A percentile compares a stretch with the other conserved stretches of the same genome.
phyloP scores from a whole-genome alignment of 2,113 vertebrate genomes.

The Ornithorhynchus anatinus region DNA sequence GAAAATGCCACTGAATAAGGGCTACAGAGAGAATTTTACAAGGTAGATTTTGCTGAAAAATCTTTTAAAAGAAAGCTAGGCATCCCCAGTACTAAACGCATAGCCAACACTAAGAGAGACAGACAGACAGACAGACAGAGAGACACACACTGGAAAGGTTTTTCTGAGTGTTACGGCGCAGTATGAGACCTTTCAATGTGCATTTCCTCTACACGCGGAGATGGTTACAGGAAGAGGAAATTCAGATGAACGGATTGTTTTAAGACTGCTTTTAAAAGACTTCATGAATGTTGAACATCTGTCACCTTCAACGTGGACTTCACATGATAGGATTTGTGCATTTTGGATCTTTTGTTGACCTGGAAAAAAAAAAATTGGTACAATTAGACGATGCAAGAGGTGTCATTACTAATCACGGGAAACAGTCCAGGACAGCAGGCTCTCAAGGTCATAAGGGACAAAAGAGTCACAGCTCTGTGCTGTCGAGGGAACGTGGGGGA shows the following conservation, averaged over 20 bases:
- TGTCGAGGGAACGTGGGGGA: conserved; percentile 5
- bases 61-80: conserved; percentile 68
- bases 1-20: conserved; percentile 70
- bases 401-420: conserved; percentile 68
- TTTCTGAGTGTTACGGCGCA: conserved; percentile 47
- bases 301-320: conserved; percentile 46
- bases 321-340: conserved; percentile 38
- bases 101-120: conserved; percentile 49
- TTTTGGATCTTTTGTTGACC: conserved; percentile 39
- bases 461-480: neutral
- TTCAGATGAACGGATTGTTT: conserved; percentile 36
- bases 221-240: conserved; percentile 31
- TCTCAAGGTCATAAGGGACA: conserved; percentile 25
- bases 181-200: conserved; percentile 42
- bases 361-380: conserved; percentile 16
- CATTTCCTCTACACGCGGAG: conserved; percentile 56
- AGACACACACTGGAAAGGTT: conserved; percentile 55
- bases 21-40: conserved; percentile 70
- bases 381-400: conserved; percentile 7
- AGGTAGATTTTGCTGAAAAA: conserved; percentile 66
- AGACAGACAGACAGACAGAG: conserved; percentile 53
- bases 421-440: conserved; percentile 30
- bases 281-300: conserved; percentile 29
- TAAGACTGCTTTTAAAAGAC: conserved; percentile 61
- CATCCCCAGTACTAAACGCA: conserved; percentile 46